Base-by-base conservation (phyloP, 2,888 invertebrate species). In the Cataglyphis albicans region DNA sequence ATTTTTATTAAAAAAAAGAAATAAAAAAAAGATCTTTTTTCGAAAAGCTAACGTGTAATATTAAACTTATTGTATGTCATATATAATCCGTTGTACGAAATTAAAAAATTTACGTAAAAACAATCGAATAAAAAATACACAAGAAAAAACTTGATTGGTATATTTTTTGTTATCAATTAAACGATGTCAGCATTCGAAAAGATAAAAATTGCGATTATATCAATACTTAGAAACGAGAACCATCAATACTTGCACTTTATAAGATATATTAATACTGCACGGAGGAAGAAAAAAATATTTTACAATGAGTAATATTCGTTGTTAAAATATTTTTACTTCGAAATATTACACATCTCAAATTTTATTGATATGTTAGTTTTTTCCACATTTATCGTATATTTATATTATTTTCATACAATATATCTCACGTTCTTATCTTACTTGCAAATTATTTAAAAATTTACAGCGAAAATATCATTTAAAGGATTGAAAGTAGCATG, bases 181-280 rank as follows among this genome's bases (percentile, higher is more conserved):
- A 68, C 1, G 12, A 2, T 59, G 18, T 25, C 67, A 32, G 12
- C 9, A 61, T 32, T 75, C 18, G 1, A 1, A 1, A 1, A 55
- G 57, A 78, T 61, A 80, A 80, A 78, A 70, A 70, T 32, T 70
- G n/a, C n/a, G 12, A 68, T 59, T 59, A 6, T 57, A 78, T 78
- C 32, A 32, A 57, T 32, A 25, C 5, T 6, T 76, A 9, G 35
- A 64, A 64, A 18, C 10, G 5, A 15, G 6, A 59, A 59, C 7
- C 7, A 15, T 61, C 1, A 74, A 35, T 3, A 32, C 6, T 32
- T 32, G 4, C 21, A 32, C 32, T 32, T 41, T 29, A 7, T 5
- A 12, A 3, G 6, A 61, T 44, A 32, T 61, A 44, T 63, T 44
- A 7, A 1, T 1, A 25, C 18, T 25, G 38, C 5, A 1, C n/a